Percentiles rank a stretch among this genome's conserved stretches.
Evolutionary conservation across 1,140 invertebrate genomes (phyloP).

Genomic region (Pseudomyrmex gracilis): DNA sequence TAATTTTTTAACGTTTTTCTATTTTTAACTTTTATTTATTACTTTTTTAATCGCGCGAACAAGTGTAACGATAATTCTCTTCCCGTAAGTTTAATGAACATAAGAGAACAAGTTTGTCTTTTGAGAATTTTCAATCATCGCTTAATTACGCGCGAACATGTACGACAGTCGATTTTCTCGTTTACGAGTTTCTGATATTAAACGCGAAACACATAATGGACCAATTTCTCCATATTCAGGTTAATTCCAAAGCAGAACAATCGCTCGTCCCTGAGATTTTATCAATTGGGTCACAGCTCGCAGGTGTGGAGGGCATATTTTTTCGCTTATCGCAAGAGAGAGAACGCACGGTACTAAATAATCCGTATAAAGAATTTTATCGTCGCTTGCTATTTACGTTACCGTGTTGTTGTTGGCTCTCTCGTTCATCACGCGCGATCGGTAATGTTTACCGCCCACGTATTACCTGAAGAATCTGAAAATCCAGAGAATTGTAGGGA

Average conservation of each 20-base stretch:
- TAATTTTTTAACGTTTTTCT: too few species aligned
- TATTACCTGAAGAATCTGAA: too few species aligned
- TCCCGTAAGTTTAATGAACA: not conserved
- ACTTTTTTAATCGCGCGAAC: too few species aligned
- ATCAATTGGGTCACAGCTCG: constrained; percentile 68
- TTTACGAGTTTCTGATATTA: not conserved
- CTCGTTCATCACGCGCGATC: not conserved
- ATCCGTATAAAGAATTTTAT: not conserved
- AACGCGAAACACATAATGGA: not conserved
- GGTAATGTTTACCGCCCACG: too few species aligned
- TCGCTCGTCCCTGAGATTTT: constrained; percentile 66
- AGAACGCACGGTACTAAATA: constrained; percentile 6
- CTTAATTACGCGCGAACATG: not conserved
- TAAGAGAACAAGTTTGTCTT: not conserved
- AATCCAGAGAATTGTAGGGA: too few species aligned
- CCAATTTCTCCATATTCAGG: constrained; percentile 41
- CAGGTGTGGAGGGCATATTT: constrained; percentile 47
- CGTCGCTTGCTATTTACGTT: not conserved
- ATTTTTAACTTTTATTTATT: too few species aligned
- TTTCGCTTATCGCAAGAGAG: constrained; percentile 30
- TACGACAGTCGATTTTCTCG: constrained; percentile 7
- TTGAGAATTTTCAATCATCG: not conserved
- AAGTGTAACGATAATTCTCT: too few species aligned
- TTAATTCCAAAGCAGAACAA: constrained; percentile 61
- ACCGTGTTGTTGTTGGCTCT: not conserved